Evolutionary conservation across 2,888 invertebrate species (phyloP), one percentile per base, ranked within the genome.

Genomic region (Mesopsocus fuscifrons): DNA sequence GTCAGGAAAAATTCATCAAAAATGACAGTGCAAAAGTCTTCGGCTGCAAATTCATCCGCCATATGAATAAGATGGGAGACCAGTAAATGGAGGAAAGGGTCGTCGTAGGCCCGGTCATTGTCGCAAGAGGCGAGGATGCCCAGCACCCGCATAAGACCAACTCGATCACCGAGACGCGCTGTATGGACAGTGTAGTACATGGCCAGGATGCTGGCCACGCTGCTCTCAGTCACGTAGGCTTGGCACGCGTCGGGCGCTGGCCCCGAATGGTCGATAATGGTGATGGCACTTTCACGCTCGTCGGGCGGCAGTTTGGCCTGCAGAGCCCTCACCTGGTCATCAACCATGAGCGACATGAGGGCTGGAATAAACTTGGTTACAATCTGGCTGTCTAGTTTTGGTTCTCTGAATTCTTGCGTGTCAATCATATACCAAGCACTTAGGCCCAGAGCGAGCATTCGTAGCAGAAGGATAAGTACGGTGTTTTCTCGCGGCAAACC

Each of bases 361-460:
- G 89, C 85, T 2, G 95, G 92, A 47, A 95, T 63, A 62, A 91
- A 94, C 62, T 92, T 91, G 1, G 91, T 92, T 0, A 95, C 85
- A 22, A 94, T 78, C 65, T 88, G 85, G 55, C 79, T 77, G 53
- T 94, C 92, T 45, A 94, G 65, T 64, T 91, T 91, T 0, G 94
- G 92, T 59, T 95, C 95, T 57, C 89, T 89, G 55, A 92, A 94
- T 52, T 87, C 84, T 65, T 87, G 68, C 2, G 88, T 85, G 59
- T 92, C 89, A 49, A 95, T 92, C 85, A 95, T 94, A 23, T 87
- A 79, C 92, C 94, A 94, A 3, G 92, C 89, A 59, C 89, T 87
- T 33, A 94, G 63, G 1, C 94, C 94, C 34, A 95, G 64, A 1
- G 89, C 83, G 50, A 95, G 64, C 91, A 95, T 91, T 57, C 95